Conservation (phyloP, 2,888 invertebrate species). For the Diarsia mendica region DNA sequence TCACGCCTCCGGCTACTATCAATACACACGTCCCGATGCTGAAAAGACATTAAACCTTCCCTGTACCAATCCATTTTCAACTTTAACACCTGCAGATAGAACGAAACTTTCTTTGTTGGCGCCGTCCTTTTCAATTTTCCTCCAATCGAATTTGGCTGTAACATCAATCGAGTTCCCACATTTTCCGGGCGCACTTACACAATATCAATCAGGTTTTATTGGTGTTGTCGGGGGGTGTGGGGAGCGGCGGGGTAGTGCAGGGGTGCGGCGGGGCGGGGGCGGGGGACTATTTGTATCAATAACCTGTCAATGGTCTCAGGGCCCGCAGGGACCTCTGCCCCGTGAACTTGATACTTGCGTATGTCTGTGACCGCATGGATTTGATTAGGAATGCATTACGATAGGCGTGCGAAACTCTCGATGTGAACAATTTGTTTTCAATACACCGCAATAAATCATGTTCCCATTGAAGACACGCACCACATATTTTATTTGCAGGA, state of each 20-base stretch:
- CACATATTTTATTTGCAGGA: constrained; percentile 5
- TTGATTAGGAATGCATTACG: constrained; percentile 85
- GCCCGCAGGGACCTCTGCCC: constrained; percentile 83
- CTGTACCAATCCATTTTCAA: constrained; percentile 63
- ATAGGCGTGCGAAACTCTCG: constrained; percentile 80
- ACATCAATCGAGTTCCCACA: constrained; percentile 91
- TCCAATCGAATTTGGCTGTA: constrained; percentile 89
- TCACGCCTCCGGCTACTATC: constrained; percentile 87
- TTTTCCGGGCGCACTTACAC: constrained; percentile 90
- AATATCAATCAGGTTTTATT: constrained; percentile 91
- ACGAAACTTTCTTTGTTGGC: constrained; percentile 70
- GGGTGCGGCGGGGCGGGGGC: constrained; percentile 76
- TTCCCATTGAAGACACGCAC: background rate
- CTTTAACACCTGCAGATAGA: constrained; percentile 71
- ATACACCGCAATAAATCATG: constrained; percentile 30
- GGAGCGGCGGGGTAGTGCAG: constrained; percentile 70
- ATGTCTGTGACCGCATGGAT: constrained; percentile 83
- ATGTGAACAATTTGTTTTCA: constrained; percentile 41
- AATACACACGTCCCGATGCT: constrained; percentile 75
- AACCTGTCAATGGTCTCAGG: constrained; percentile 90
- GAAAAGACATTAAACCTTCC: constrained; percentile 70
- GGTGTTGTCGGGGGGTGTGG: constrained; percentile 85
- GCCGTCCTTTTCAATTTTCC: constrained; percentile 89
- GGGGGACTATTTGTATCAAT: constrained; percentile 89
- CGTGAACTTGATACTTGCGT: constrained; percentile 81